Evolutionary conservation across 2,797 vertebrate species (phyloP).

Genomic region (Lemur catta): DNA sequence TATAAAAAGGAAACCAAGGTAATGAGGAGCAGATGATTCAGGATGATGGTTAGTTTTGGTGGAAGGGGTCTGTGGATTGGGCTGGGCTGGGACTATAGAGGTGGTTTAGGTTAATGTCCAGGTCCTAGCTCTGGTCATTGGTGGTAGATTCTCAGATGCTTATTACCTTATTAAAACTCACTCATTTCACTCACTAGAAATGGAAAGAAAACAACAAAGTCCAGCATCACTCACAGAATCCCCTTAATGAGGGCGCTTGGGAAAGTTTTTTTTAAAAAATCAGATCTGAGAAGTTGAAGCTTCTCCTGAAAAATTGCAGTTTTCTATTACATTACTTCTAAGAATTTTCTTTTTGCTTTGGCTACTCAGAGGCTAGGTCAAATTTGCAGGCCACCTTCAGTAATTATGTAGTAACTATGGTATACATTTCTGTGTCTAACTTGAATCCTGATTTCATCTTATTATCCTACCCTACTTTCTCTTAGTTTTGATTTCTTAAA

Average conservation of each 20-base stretch:
- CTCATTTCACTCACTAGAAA: not conserved
- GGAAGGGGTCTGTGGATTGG: not conserved
- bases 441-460: not conserved
- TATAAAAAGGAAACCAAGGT: not conserved
- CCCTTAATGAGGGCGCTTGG: not conserved
- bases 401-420: not conserved
- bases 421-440: not conserved
- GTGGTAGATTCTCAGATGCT: not conserved
- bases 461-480: not conserved
- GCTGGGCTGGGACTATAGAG: not conserved
- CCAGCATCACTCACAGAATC: not conserved
- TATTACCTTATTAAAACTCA: not conserved
- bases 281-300: not conserved
- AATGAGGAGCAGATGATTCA: not conserved
- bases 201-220: not conserved
- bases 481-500: not conserved
- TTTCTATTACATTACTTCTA: not conserved
- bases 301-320: not conserved
- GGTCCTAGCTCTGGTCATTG: not conserved
- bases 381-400: not conserved
- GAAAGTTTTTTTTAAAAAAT: not conserved
- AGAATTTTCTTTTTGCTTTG: slow-evolving; percentile 19
- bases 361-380: not conserved
- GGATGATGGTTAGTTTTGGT: not conserved
- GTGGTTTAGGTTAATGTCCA: not conserved